Percentiles rank a stretch among this genome's conserved stretches.
Evolutionary conservation across 2,797 vertebrate genomes (phyloP).

Genomic region (Ctenosaura bakeri): DNA sequence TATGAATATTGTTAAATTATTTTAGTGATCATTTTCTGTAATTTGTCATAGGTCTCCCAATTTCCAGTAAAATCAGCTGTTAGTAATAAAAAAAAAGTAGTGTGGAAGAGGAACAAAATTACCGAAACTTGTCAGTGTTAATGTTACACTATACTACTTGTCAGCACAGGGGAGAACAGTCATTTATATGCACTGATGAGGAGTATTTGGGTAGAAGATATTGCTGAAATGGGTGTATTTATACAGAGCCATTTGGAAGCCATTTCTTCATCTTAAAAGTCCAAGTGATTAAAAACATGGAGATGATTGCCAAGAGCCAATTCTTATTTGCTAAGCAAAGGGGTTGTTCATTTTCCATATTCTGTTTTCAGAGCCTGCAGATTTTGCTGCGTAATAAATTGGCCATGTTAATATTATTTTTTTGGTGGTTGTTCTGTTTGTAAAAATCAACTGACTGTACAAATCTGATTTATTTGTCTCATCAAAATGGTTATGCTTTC

Average conservation of each 20-base stretch:
- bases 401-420: background rate
- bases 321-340: background rate
- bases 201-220: background rate
- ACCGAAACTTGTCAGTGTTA: background rate
- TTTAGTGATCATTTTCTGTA: slow-evolving; percentile 1
- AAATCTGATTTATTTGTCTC: background rate
- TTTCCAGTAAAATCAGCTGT: background rate
- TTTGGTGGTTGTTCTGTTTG: background rate
- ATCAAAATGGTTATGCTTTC: background rate
- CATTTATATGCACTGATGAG: background rate
- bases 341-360: background rate
- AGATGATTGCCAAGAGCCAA: slow-evolving; percentile 1
- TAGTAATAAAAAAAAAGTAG: background rate
- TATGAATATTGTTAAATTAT: background rate
- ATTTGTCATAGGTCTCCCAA: background rate
- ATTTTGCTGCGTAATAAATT: background rate
- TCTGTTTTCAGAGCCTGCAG: background rate
- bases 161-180: background rate
- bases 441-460: background rate
- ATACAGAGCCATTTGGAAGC: slow-evolving; percentile 7
- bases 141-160: background rate
- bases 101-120: background rate
- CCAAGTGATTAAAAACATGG: slow-evolving; percentile 8
- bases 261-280: background rate
- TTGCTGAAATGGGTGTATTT: background rate